These are phyloP conservation scores for Oxyteleia sp. DNA, from an alignment of 2,888 invertebrate species.

Conservation along the genomic window DNA sequence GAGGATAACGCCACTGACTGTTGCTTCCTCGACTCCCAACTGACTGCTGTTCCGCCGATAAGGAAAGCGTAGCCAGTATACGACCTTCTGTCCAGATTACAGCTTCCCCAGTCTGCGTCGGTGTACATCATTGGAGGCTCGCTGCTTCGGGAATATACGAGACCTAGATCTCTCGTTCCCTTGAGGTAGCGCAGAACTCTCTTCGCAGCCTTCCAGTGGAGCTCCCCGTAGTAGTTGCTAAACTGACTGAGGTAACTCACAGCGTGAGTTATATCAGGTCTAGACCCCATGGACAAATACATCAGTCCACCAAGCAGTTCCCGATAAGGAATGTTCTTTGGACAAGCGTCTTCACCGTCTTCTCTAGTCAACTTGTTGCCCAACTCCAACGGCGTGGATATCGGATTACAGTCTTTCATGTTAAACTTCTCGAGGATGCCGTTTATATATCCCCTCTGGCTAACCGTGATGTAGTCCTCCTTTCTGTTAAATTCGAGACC, in stretches of 20 bases:
- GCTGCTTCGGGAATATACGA: constrained; percentile 3
- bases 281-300: constrained; percentile 30
- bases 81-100: constrained; percentile 58
- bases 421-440: constrained; percentile 56
- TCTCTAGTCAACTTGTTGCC: constrained; percentile 25
- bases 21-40: constrained; percentile 26
- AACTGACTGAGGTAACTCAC: constrained; percentile 62
- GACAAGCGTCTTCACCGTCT: neutral
- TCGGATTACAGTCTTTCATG: constrained; percentile 61
- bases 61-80: constrained; percentile 60
- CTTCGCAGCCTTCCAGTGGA: constrained; percentile 59
- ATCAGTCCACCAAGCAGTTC: constrained; percentile 63
- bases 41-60: neutral
- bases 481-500: constrained; percentile 43
- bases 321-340: constrained; percentile 43
- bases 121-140: constrained; percentile 31
- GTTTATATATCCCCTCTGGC: constrained; percentile 50
- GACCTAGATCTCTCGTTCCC: constrained; percentile 40
- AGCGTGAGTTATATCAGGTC: constrained; percentile 75
- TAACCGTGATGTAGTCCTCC: constrained; percentile 31
- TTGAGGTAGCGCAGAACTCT: neutral
- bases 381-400: constrained; percentile 60
- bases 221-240: constrained; percentile 42
- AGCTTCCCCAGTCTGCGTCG: constrained; percentile 72
- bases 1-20: constrained; percentile 24